Evolutionary conservation across 1,140 invertebrate genomes (phyloP), one percentile per base, ranked within the genome.

Genomic region (Agrypnia vestita): DNA sequence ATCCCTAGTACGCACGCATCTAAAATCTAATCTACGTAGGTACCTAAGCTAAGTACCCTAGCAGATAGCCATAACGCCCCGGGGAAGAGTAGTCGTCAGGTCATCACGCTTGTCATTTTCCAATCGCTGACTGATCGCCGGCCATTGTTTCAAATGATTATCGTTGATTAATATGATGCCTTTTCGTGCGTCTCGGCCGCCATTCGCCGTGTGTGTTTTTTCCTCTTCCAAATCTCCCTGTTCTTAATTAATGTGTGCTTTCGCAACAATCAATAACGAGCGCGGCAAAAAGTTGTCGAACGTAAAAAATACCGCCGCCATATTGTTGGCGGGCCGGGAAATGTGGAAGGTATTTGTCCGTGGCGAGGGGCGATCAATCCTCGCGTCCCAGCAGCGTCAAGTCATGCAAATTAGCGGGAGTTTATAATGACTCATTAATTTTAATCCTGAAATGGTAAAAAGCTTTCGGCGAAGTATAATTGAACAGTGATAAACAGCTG

Each of bases 211-310:
- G 55, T 21, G 15, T 11, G 55, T 21, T 59, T 11, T 59, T 21
- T 35, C 25, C 25, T 35, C 25, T 35, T 6, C 25, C 25, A 35
- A 35, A 35, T 35, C 25, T 35, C 25, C 6, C 21, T 17, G 17
- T 59, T 59, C 55, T 59, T 56, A n/a, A 56, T 56, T 17, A 56
- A 56, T 56, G 53, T 56, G n/a, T 17, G 19, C n/a, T 56, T 56
- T 56, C 15, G 21, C 0, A 59, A 59, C 55, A 59, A 59, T 59
- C 55, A 59, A 59, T 59, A 59, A 59, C 55, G 25, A 35, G 25
- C 25, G 1, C 1, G 25, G 25, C 25, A 17, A 17, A 56, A 56
- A 17, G 53, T 56, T 56, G 53, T 17, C 55, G 25, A 59, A 13
- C 17, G 21, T 59, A 21, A 59, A 59, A 59, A 59, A 56, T 19